Evolutionary conservation across 2,113 vertebrate species (phyloP), one percentile per base, ranked within the genome.

Genomic region (Rallus limicola): DNA sequence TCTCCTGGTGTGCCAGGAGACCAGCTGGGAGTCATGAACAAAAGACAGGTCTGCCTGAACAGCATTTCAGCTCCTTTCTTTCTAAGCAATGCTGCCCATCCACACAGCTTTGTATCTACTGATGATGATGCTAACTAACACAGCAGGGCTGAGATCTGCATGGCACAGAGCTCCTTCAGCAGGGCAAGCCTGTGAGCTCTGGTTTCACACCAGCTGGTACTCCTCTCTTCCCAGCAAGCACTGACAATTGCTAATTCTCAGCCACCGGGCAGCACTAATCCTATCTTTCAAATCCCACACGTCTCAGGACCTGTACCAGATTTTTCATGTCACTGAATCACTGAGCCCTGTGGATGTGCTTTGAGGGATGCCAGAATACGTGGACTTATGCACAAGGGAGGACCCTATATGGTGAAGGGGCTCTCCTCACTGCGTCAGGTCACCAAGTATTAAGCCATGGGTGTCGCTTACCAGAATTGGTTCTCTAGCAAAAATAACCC

Each of bases 371-470:
- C 21, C 56, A 69, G 58, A 56, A 46, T 5, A 16, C 1, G 1
- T 1, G 9, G 71, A 33, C 36, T 3, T 17, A 26, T 3, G 25
- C 50, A 20, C 26, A n/a, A 11, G 0, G 4, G 29, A 58, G 9
- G 59, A 36, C 4, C 14, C 20, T 13, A 0, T 16, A 44, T 26
- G 4, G 0, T 1, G 16, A 23, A 11, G 4, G 33, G 24, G 16
- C 44, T 50, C 10, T 53, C 36, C 18, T 40, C 26, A 25, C 0
- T 33, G 76, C 63, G 15, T 10, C 19, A 18, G 26, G 15, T 11
- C 70, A 70, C 36, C 48, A 70, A 68, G 11, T 42, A 46, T 52
- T 29, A 46, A 90, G 14, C 19, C 23, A 20, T 15, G 28, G 50
- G 3, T 55, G n/a, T 67, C 77, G 31, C 5, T 63, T 10, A 29